Evolutionary conservation across 2,797 vertebrate genomes (phyloP), one percentile per base, ranked within the genome.

Genomic region (Pangasius larnaudii): DNA sequence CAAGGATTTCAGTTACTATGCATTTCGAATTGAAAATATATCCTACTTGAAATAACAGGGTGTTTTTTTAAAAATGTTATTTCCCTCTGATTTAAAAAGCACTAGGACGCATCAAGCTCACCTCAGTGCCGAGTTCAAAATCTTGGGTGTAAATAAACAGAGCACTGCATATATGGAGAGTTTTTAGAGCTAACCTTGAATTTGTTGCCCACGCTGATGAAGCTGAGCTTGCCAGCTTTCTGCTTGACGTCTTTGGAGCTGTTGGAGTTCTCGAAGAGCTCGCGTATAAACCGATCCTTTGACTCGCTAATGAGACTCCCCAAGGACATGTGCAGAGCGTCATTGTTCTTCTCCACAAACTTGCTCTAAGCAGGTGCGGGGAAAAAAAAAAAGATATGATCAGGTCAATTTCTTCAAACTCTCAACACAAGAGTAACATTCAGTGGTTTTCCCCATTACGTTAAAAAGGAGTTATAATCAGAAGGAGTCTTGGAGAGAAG

Each of bases 311-410:
- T 96, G 91, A 99, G 96, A 77, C 95, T 96, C 71, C 98, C 97
- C 93, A 99, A 96, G 19, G 98, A 99, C 97, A 97, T 97, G 93
- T 99, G 98, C 88, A 99, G 96, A 0, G 98, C 98, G 56, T 99
- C 98, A 39, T 99, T 99, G 94, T 99, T 99, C 95, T 99, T 99
- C 95, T 99, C 98, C 95, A 99, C 98, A 93, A 99, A 99, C 91
- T 97, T 97, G 87, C 93, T 97, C 98, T 99, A 16, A 77, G 33
- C 69, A 22, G 69, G 69, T 39, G 7, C 27, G 2, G 19, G 36
- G 36, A 36, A 18, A 19, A 36, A 18, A 7, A 51, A 1, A 13
- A 53, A 16, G 0, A 39, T 39, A 5, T 7, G 5, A 63, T n/a
- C 61, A 13, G 61, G n/a, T 63, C 61, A 13, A n/a, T 69, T 19